Percentiles rank a stretch among this genome's conserved stretches.
Conservation (phyloP, 2,888 invertebrate species). For the Dexiosoma caninum region DNA sequence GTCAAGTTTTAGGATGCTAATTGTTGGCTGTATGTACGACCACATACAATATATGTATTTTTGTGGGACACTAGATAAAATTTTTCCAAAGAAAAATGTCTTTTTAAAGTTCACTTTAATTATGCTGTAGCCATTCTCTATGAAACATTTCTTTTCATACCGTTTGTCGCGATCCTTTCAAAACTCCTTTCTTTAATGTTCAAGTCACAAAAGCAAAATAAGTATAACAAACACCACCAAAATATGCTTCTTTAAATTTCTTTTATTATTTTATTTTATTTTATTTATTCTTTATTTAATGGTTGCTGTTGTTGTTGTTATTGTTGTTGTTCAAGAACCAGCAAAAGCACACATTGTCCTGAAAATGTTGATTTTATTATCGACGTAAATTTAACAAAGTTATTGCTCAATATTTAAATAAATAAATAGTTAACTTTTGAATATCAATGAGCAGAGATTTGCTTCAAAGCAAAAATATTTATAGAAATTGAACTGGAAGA, state of each 20-base stretch:
- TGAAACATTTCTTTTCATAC: no score
- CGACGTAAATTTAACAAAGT: background rate
- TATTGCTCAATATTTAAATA: constrained; percentile 51
- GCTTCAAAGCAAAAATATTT: background rate
- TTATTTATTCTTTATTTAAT: no score
- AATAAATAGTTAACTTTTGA: constrained; percentile 46
- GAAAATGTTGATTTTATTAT: background rate
- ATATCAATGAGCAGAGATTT: constrained; percentile 32
- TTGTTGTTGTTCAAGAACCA: background rate
- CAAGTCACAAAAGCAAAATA: background rate
- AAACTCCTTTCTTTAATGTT: background rate
- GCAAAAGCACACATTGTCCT: constrained; percentile 3
- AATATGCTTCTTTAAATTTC: no score
- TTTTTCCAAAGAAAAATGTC: no score
- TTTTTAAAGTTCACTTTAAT: no score
- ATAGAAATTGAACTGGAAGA: background rate
- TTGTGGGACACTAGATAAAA: no score
- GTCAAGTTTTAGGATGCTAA: no score
- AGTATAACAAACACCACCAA: background rate
- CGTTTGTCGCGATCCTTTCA: no score
- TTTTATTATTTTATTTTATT: background rate
- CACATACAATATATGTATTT: no score
- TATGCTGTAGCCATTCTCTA: no score
- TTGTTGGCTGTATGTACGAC: no score
- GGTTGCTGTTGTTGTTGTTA: no score